phyloP scores from a whole-genome alignment of 2,888 invertebrate species.

The Heteromyza rotundicornis region DNA sequence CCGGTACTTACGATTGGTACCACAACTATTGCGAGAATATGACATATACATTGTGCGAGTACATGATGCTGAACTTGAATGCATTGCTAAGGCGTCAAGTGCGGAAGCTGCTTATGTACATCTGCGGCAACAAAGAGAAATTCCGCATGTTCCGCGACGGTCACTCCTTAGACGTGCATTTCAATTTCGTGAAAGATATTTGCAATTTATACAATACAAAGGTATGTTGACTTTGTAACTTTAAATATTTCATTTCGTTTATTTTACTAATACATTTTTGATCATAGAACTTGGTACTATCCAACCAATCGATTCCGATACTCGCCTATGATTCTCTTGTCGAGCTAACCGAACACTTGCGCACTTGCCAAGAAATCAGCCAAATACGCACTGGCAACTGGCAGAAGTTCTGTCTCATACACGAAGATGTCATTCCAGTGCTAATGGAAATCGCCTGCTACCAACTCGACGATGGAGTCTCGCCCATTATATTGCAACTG shows the following conservation, averaged over 20 bases:
- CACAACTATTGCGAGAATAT: slow-evolving; percentile 74
- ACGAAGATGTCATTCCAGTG: slow-evolving; percentile 77
- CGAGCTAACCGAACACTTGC: slow-evolving; percentile 91
- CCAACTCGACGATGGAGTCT: slow-evolving; percentile 87
- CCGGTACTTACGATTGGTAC: slow-evolving; percentile 59
- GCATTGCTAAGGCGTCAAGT: slow-evolving; percentile 83
- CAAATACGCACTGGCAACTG: slow-evolving; percentile 91
- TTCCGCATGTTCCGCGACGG: slow-evolving; percentile 93
- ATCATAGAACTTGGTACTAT: slow-evolving; percentile 33
- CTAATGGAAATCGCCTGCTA: slow-evolving; percentile 82
- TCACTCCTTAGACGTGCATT: slow-evolving; percentile 89
- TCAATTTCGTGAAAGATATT: slow-evolving; percentile 70
- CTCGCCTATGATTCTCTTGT: slow-evolving; percentile 91
- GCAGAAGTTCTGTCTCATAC: slow-evolving; percentile 85
- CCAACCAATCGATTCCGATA: slow-evolving; percentile 59
- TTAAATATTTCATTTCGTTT: background rate
- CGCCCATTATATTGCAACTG: slow-evolving; percentile 87
- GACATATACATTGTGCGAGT: slow-evolving; percentile 82
- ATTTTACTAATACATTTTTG: background rate
- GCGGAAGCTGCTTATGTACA: slow-evolving; percentile 86
- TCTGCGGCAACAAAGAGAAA: slow-evolving; percentile 94
- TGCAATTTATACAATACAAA: slow-evolving; percentile 57
- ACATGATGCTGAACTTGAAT: slow-evolving; percentile 87
- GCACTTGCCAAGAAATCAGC: slow-evolving; percentile 92
- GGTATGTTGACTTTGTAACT: slow-evolving; percentile 38